Percentiles rank a stretch among this genome's conserved stretches.
Conservation (phyloP, 2,888 invertebrate genomes). For the Venusia cambrica region DNA sequence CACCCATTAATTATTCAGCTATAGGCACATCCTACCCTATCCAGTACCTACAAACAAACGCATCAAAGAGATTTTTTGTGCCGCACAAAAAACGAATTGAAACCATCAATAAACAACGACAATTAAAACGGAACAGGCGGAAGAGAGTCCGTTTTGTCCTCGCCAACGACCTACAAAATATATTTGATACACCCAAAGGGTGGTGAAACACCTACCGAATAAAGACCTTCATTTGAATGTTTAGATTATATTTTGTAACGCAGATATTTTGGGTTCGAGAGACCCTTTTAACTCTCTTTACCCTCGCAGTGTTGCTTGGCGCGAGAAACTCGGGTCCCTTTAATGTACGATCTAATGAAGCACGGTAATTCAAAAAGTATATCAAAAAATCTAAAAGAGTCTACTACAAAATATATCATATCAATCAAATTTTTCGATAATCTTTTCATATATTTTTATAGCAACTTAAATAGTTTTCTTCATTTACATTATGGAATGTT, state of each 20-base stretch:
- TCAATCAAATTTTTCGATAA: too few relatives aligned
- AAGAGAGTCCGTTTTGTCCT: constrained; percentile 33
- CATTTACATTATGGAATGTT: too few relatives aligned
- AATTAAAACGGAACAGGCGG: constrained; percentile 34
- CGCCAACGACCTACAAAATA: constrained; percentile 29
- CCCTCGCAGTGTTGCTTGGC: constrained; percentile 26
- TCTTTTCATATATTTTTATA: too few relatives aligned
- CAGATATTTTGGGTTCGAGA: constrained; percentile 28
- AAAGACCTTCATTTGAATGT: constrained; percentile 35
- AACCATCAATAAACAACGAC: constrained; percentile 33
- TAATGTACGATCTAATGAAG: too few relatives aligned
- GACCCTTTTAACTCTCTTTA: constrained; percentile 33
- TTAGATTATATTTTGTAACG: constrained; percentile 33
- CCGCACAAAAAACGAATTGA: constrained; percentile 29
- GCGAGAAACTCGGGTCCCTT: too few relatives aligned
- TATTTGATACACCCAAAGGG: constrained; percentile 32
- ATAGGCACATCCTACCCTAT: not conserved
- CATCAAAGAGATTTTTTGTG: constrained; percentile 23
- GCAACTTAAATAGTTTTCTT: too few relatives aligned
- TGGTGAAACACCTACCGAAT: constrained; percentile 33
- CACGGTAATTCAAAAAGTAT: too few relatives aligned
- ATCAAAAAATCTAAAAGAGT: too few relatives aligned
- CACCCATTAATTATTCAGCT: constrained; percentile 1
- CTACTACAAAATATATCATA: too few relatives aligned
- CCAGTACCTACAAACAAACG: constrained; percentile 6